Percentiles rank a stretch among this genome's conserved stretches.
These are phyloP conservation scores for Falco naumanni DNA, from an alignment of 2,797 vertebrate species.

Conservation along the genomic window DNA sequence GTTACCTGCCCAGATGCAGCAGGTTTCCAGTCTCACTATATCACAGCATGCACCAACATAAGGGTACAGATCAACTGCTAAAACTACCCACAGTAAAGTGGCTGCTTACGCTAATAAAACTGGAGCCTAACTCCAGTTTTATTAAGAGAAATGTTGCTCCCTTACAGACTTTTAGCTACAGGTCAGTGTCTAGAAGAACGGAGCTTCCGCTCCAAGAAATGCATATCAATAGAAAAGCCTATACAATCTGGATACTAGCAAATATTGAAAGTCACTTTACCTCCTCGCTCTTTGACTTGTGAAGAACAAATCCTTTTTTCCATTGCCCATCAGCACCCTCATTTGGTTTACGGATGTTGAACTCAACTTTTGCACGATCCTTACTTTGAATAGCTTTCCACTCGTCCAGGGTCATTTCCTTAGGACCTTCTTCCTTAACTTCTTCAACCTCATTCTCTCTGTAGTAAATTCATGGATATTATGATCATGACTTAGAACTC, in stretches of 20 bases:
- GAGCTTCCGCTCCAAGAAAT: not conserved
- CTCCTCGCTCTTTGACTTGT: conserved; percentile 99
- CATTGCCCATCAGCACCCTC: conserved; percentile 97
- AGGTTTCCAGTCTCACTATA: not conserved
- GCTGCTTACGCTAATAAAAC: not conserved
- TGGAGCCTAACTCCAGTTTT: not conserved
- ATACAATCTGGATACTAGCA: not conserved
- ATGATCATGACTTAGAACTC: not conserved
- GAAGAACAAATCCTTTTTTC: conserved; percentile 99
- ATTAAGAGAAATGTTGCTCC: accelerated
- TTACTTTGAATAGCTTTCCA: conserved; percentile 99
- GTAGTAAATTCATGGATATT: not conserved
- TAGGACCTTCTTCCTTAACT: conserved; percentile 95
- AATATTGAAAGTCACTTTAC: conserved; percentile 70
- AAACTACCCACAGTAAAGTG: accelerated
- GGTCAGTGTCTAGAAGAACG: accelerated
- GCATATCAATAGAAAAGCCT: accelerated
- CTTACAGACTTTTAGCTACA: not conserved
- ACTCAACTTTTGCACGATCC: conserved; percentile 97
- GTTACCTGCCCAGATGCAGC: not conserved
- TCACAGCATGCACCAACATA: not conserved
- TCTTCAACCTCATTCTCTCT: conserved; percentile 98
- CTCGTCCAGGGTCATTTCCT: conserved; percentile 99
- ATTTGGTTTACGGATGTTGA: conserved; percentile 99
- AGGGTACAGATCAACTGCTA: not conserved